Conservation (phyloP, 2,888 invertebrate genomes). For the Apamea epomidion region DNA sequence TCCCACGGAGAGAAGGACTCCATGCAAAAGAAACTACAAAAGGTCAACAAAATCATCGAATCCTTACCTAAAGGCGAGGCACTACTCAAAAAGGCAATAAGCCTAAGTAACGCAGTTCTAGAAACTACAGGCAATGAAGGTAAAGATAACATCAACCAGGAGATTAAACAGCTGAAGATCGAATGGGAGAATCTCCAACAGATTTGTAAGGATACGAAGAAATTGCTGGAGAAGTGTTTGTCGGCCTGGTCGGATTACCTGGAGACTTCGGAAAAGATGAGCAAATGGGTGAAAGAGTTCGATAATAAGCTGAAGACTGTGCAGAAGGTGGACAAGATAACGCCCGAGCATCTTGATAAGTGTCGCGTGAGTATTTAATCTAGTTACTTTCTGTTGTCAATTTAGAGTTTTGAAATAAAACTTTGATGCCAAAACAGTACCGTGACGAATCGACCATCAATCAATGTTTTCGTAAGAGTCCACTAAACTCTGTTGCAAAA, state of each 20-base stretch:
- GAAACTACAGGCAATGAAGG: constrained; percentile 95
- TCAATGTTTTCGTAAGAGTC: too few relatives aligned
- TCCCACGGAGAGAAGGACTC: constrained; percentile 96
- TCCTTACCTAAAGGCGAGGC: constrained; percentile 93
- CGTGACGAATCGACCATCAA: too few relatives aligned
- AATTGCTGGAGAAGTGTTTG: constrained; percentile 93
- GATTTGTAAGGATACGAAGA: constrained; percentile 94
- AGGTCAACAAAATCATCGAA: constrained; percentile 92
- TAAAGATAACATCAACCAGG: constrained; percentile 94
- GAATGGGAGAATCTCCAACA: constrained; percentile 96
- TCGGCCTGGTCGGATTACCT: constrained; percentile 95
- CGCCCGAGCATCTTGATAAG: constrained; percentile 94
- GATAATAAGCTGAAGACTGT: constrained; percentile 92
- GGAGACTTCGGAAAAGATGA: constrained; percentile 93
- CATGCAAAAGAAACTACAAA: constrained; percentile 94
- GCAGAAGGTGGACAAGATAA: constrained; percentile 93
- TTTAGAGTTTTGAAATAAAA: too few relatives aligned
- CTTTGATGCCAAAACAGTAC: too few relatives aligned
- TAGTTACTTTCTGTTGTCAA: background rate
- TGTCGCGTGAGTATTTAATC: constrained; percentile 91
- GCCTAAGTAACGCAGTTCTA: constrained; percentile 94
- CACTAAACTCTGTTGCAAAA: too few relatives aligned
- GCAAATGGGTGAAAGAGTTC: constrained; percentile 93
- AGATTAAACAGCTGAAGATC: constrained; percentile 94
- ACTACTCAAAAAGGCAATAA: constrained; percentile 93